Conservation (phyloP, 2,888 invertebrate genomes). For the Dolomedes plantarius region DNA sequence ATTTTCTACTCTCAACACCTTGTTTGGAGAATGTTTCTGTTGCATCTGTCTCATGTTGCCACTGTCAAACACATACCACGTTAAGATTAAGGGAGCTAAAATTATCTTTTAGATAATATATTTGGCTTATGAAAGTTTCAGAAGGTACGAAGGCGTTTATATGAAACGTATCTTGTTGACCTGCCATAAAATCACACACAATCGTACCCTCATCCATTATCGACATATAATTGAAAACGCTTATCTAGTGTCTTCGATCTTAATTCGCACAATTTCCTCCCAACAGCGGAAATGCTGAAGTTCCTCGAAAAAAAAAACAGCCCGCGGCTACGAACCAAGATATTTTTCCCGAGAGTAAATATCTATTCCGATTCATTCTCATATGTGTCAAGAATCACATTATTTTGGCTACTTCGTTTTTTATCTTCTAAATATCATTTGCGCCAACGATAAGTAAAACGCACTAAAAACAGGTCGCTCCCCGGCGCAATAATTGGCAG, state of each 20-base stretch:
- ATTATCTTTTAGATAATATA: no score
- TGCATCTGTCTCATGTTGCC: no score
- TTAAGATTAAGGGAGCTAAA: no score
- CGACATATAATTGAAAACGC: slow-evolving; percentile 8
- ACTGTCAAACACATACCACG: no score
- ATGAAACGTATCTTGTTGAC: no score
- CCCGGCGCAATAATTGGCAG: slow-evolving; percentile 52
- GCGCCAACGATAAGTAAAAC: slow-evolving; percentile 29
- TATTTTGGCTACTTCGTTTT: slow-evolving; percentile 22
- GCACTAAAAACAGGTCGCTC: neutral
- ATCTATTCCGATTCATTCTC: slow-evolving; percentile 37
- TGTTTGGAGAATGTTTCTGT: no score
- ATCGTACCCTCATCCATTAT: neutral
- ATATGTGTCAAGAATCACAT: slow-evolving; percentile 50
- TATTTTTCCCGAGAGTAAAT: slow-evolving; percentile 31
- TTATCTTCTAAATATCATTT: slow-evolving; percentile 56
- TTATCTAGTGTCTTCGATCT: slow-evolving; percentile 11
- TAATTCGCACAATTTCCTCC: neutral
- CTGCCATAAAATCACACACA: no score
- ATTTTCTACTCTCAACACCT: no score
- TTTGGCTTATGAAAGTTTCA: no score
- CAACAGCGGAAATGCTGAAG: neutral
- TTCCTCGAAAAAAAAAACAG: slow-evolving; percentile 17
- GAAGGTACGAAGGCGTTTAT: no score
- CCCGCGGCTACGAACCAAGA: neutral